These are phyloP conservation scores for Hyaena hyaena DNA, from an alignment of 2,113 vertebrate species.

Conservation along the genomic window DNA sequence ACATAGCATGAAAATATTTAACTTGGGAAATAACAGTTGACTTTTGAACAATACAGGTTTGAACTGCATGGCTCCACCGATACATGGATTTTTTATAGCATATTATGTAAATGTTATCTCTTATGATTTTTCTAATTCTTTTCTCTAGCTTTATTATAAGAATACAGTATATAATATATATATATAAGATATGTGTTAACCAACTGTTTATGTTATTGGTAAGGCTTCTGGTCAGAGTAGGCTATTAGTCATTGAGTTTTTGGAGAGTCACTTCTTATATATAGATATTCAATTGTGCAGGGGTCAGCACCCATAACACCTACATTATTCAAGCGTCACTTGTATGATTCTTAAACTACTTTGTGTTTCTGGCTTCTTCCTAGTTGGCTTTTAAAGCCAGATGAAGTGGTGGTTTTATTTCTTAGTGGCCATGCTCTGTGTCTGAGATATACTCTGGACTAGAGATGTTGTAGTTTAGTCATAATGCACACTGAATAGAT, in stretches of 20 bases:
- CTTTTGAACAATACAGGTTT: neutral
- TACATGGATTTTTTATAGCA: neutral
- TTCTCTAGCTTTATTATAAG: no score
- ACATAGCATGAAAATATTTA: neutral
- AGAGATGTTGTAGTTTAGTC: slow-evolving; percentile 33
- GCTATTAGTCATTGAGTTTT: neutral
- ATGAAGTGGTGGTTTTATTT: neutral
- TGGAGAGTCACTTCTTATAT: neutral
- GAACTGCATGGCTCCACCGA: neutral
- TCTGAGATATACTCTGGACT: neutral
- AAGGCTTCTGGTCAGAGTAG: neutral
- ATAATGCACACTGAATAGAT: neutral
- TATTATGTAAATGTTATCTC: neutral
- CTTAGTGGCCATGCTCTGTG: neutral
- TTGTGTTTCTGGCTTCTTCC: neutral
- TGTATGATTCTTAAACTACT: neutral
- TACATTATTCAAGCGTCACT: neutral
- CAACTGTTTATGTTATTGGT: neutral
- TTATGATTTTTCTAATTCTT: neutral
- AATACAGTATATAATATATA: neutral
- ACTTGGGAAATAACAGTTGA: neutral
- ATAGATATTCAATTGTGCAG: neutral
- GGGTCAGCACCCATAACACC: neutral
- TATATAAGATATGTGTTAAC: neutral
- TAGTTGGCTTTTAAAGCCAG: neutral